phyloP scores from a whole-genome alignment of 2,888 invertebrate genomes.

The Cenopis cana region DNA sequence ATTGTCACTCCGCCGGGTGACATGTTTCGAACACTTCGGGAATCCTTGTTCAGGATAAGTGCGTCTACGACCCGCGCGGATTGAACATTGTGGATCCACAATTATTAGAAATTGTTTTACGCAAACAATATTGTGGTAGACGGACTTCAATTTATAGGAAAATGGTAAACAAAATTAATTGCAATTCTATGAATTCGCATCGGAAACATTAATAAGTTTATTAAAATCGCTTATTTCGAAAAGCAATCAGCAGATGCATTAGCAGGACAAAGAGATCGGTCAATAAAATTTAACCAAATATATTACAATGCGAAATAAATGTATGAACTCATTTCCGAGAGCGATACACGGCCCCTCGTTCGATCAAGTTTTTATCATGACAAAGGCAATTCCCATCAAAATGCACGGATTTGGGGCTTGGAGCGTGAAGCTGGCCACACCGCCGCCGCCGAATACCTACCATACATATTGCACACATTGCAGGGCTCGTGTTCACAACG shows the following conservation, averaged over 20 bases:
- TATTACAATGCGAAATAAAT: constrained; percentile 72
- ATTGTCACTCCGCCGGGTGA: no score
- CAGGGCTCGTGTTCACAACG: background rate
- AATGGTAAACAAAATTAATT: constrained; percentile 21
- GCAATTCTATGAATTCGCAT: constrained; percentile 4
- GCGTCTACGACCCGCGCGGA: no score
- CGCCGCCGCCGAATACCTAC: constrained; percentile 48
- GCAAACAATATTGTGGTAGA: background rate
- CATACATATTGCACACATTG: constrained; percentile 48
- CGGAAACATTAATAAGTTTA: constrained; percentile 22
- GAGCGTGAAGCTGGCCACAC: constrained; percentile 56
- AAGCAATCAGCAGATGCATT: constrained; percentile 41
- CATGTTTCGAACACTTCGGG: no score
- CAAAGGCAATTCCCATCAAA: constrained; percentile 76
- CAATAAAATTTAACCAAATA: constrained; percentile 75
- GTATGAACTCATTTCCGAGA: constrained; percentile 75
- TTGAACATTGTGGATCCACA: no score
- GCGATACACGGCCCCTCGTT: constrained; percentile 63
- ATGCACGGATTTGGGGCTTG: constrained; percentile 69
- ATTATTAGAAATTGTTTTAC: background rate
- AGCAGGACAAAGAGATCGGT: constrained; percentile 43
- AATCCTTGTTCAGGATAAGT: no score
- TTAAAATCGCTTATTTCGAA: constrained; percentile 37
- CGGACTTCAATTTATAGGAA: background rate
- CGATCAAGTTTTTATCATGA: constrained; percentile 69